A percentile compares a stretch with the other conserved stretches of the same genome.
Conservation (phyloP, 2,797 vertebrate genomes). For the Chelonia mydas region DNA sequence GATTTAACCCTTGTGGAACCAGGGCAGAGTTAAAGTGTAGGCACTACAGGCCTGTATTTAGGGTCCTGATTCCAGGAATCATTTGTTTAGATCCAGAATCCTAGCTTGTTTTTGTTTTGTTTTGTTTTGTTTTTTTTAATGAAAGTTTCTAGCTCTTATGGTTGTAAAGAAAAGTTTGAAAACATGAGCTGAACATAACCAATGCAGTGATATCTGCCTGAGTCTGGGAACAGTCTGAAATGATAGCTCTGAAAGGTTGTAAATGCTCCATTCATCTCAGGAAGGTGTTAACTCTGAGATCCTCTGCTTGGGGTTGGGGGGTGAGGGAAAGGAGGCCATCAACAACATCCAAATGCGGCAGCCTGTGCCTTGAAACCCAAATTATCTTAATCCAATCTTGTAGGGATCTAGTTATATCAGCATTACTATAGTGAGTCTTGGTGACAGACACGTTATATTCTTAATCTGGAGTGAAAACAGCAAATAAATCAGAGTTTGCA, state of each 20-base stretch:
- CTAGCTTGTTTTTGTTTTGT: not conserved
- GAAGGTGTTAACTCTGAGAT: not conserved
- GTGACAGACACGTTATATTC: not conserved
- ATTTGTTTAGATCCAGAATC: not conserved
- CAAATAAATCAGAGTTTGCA: not conserved
- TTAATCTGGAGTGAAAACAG: not conserved
- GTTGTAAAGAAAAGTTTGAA: not conserved
- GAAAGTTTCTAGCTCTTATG: not conserved
- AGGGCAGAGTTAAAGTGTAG: not conserved
- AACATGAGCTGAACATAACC: not conserved
- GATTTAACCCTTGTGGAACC: not conserved
- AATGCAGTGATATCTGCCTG: not conserved
- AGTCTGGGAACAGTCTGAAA: not conserved
- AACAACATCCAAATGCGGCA: not conserved
- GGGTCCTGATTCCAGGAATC: not conserved
- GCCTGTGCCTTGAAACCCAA: not conserved
- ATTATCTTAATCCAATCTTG: not conserved
- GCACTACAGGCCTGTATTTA: not conserved
- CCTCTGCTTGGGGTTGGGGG: not conserved
- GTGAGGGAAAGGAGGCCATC: not conserved
- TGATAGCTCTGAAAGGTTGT: not conserved
- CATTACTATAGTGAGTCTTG: not conserved
- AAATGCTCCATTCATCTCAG: accelerated
- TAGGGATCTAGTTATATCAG: not conserved
- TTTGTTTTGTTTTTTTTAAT: not conserved